A percentile compares a stretch with the other conserved stretches of the same genome.
Conservation (phyloP, 1,140 invertebrate genomes). For the Meloidogyne exigua region DNA sequence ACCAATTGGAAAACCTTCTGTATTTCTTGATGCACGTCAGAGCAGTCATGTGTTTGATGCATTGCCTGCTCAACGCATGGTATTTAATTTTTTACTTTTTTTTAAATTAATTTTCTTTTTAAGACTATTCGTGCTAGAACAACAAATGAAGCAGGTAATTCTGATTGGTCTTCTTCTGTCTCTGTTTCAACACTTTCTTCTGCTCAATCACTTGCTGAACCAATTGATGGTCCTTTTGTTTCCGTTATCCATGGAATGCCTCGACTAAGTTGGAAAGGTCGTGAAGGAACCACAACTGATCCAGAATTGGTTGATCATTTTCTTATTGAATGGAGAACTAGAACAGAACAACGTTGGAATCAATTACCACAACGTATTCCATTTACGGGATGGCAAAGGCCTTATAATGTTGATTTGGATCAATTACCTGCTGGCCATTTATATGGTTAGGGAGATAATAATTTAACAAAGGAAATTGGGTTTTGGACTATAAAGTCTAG, state of each 20-base stretch:
- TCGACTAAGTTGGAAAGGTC: conserved; percentile 40
- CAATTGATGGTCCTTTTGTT: conserved; percentile 58
- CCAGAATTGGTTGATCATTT: conserved; percentile 53
- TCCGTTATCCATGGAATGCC: conserved; percentile 44
- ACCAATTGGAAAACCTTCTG: conserved; percentile 42
- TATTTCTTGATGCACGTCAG: conserved; percentile 49
- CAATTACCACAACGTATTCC: conserved; percentile 46
- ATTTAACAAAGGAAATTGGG: too few species aligned
- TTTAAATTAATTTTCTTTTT: neutral
- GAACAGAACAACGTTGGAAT: conserved; percentile 54
- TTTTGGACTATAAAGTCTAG: too few species aligned
- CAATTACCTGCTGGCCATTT: conserved; percentile 55
- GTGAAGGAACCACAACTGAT: conserved; percentile 32
- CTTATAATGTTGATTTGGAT: conserved; percentile 57
- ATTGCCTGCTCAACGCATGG: conserved; percentile 48
- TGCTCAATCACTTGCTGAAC: conserved; percentile 49
- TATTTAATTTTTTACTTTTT: neutral
- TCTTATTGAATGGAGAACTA: conserved; percentile 52
- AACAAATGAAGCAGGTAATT: conserved; percentile 56
- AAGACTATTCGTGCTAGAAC: conserved; percentile 54
- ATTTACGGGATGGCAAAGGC: conserved; percentile 58
- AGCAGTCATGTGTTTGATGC: conserved; percentile 58
- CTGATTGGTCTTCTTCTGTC: conserved; percentile 56
- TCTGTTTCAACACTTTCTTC: conserved; percentile 37
- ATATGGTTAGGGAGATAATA: conserved; percentile 36